Evolutionary conservation across 2,797 vertebrate genomes (phyloP).

Genomic region (Hylomyscus alleni): DNA sequence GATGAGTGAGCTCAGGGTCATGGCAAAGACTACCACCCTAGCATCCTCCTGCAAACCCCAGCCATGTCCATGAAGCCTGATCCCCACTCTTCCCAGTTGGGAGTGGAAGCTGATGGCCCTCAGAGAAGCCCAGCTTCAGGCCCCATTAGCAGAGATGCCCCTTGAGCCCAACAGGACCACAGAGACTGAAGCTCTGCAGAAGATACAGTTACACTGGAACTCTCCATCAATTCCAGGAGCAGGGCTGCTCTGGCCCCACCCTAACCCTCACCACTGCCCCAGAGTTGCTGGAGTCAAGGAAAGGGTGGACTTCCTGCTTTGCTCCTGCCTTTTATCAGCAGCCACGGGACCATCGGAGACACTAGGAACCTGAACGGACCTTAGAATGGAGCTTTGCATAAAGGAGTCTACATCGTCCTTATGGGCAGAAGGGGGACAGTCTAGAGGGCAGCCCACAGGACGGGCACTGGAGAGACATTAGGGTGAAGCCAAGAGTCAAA

Average conservation of each 20-base stretch:
- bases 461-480: not conserved
- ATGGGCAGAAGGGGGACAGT: not conserved
- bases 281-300: no score
- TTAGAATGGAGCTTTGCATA: not conserved
- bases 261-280: accelerated
- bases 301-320: accelerated
- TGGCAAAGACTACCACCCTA: accelerated
- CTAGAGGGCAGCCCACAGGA: no score
- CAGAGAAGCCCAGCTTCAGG: not conserved
- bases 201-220: accelerated
- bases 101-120: not conserved
- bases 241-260: not conserved
- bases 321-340: not conserved
- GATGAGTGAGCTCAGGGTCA: accelerated
- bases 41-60: accelerated
- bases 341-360: accelerated
- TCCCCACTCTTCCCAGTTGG: not conserved
- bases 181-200: not conserved
- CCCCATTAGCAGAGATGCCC: not conserved
- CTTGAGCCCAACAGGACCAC: not conserved
- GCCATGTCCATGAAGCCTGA: accelerated
- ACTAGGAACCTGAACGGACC: not conserved
- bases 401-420: not conserved
- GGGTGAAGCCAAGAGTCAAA: not conserved
- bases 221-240: accelerated